Evolutionary conservation across 2,888 invertebrate genomes (phyloP), one percentile per base, ranked within the genome.

Genomic region (Pristionchus entomophagus): DNA sequence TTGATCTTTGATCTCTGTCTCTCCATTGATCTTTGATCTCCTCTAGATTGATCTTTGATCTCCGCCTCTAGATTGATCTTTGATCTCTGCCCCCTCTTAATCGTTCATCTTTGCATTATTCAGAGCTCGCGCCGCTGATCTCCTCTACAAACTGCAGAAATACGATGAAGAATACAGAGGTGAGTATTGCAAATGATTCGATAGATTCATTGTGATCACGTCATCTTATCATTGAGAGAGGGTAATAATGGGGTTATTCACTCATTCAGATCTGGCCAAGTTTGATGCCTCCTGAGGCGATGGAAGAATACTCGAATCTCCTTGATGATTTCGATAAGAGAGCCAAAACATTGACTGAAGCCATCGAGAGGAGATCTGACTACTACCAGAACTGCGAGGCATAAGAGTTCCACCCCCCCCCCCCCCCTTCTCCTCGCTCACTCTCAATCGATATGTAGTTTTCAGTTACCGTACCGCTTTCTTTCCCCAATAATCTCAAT

Each of bases 101-200:
- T n/a, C n/a, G n/a, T n/a, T n/a, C n/a, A n/a, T n/a, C n/a, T n/a
- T n/a, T n/a, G n/a, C n/a, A n/a, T n/a, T n/a, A 8, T 83, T 62
- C 82, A 83, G 82, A 83, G 41, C 82, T 80, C 85, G 90, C 38
- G 92, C 93, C 12, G 89, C 91, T 32, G 92, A 93, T 73, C 86
- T 93, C 56, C 87, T 93, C 65, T 89, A 91, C 84, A 90, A 91
- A 85, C 90, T 91, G 62, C 89, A 92, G 86, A 86, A 88, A 32
- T 89, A 91, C 73, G 91, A 90, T 77, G 91, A 90, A 51, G 92
- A 93, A 35, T 91, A 91, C 73, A 88, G 90, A 62, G 88, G 92
- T 92, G 73, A 85, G 88, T 29, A n/a, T n/a, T n/a, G n/a, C n/a
- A n/a, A n/a, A n/a, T n/a, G n/a, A n/a, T n/a, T n/a, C n/a, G n/a